Evolutionary conservation across 1,140 invertebrate species (phyloP).

Genomic region (Macrocentrus cingulum): DNA sequence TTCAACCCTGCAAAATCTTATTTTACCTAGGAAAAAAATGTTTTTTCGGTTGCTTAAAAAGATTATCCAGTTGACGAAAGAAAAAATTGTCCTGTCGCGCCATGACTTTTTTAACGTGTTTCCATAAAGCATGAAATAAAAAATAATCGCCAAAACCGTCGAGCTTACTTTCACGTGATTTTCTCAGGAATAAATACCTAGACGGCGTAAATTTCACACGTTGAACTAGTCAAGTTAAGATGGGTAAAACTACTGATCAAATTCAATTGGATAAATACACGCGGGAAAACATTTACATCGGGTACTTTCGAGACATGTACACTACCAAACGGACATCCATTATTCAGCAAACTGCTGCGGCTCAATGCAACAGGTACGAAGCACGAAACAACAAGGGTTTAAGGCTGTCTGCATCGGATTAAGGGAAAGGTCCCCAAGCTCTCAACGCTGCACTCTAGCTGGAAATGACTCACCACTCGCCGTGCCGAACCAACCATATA

Average conservation of each 20-base stretch:
- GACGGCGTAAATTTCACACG: no score
- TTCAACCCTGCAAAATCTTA: no score
- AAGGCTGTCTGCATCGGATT: constrained; percentile 48
- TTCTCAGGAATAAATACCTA: constrained; percentile 9
- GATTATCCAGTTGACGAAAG: no score
- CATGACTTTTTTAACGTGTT: no score
- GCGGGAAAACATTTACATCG: background rate
- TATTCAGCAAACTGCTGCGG: constrained; percentile 51
- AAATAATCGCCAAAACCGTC: background rate
- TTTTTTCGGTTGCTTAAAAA: no score
- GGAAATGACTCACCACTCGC: constrained; percentile 9
- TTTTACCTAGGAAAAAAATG: no score
- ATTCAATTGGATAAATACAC: background rate
- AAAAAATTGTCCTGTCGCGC: no score
- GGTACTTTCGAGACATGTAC: constrained; percentile 13
- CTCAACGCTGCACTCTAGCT: constrained; percentile 4
- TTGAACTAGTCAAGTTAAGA: no score
- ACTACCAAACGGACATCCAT: constrained; percentile 42
- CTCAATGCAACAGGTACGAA: constrained; percentile 52
- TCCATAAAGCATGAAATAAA: background rate
- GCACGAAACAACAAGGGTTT: constrained; percentile 41
- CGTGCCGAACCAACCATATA: background rate
- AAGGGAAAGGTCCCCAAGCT: constrained; percentile 40
- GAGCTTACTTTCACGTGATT: constrained; percentile 10
- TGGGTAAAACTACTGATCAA: no score